These are phyloP conservation scores for Rotaria macrura DNA, from an alignment of 2,888 invertebrate species.

Conservation along the genomic window DNA sequence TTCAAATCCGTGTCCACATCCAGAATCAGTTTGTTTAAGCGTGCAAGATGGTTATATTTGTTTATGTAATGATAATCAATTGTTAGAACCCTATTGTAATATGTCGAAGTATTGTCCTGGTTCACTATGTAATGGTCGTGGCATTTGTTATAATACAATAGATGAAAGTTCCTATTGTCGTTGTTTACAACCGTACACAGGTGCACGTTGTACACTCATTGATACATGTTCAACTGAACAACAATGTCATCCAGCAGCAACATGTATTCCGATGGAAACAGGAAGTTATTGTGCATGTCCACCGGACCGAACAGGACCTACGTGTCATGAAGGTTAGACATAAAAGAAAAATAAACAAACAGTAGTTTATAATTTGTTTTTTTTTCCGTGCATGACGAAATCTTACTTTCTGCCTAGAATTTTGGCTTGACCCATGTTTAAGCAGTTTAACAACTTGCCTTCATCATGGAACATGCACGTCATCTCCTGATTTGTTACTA, in stretches of 20 bases:
- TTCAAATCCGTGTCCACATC: slow-evolving; percentile 9
- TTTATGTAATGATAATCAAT: slow-evolving; percentile 19
- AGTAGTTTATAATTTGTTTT: background rate
- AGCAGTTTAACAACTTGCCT: background rate
- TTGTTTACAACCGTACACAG: background rate
- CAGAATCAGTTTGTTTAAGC: background rate
- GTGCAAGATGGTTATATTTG: slow-evolving; percentile 9
- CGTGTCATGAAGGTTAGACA: background rate
- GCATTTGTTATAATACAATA: background rate
- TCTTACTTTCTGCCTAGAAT: background rate
- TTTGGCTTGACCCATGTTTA: slow-evolving; percentile 1
- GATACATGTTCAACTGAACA: background rate
- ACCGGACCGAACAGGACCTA: background rate
- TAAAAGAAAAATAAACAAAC: background rate
- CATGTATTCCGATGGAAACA: background rate
- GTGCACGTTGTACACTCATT: slow-evolving; percentile 12
- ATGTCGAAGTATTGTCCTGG: background rate
- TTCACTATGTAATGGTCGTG: slow-evolving; percentile 7
- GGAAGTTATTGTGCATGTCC: slow-evolving; percentile 21
- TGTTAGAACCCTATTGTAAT: slow-evolving; percentile 17
- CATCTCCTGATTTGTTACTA: background rate
- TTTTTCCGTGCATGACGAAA: background rate
- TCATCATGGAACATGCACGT: slow-evolving; percentile 6
- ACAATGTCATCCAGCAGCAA: background rate
- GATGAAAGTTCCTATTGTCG: background rate